These are phyloP conservation scores for Fragum sueziense DNA, from an alignment of 2,888 invertebrate genomes.

Conservation along the genomic window DNA sequence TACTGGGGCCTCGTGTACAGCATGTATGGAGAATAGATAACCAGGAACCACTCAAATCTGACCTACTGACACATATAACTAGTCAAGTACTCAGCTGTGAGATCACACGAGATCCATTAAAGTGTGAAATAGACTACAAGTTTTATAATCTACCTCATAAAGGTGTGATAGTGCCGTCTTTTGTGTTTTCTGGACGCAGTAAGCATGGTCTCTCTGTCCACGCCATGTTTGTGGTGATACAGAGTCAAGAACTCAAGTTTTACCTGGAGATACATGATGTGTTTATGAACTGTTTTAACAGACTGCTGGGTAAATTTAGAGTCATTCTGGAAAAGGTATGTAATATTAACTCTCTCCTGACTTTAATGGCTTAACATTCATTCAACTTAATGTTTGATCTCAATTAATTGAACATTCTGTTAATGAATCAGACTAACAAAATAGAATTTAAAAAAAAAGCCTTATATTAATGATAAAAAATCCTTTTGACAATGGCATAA, in stretches of 20 bases:
- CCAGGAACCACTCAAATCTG: slow-evolving; percentile 47
- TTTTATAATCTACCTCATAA: slow-evolving; percentile 77
- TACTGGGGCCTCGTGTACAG: slow-evolving; percentile 78
- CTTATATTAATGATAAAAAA: no score
- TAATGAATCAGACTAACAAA: no score
- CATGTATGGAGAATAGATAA: slow-evolving; percentile 76
- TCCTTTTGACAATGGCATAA: no score
- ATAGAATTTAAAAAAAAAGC: no score
- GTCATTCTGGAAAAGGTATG: slow-evolving; percentile 76
- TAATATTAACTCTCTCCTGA: no score
- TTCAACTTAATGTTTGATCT: no score
- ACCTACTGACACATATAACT: slow-evolving; percentile 73
- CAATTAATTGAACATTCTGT: no score
- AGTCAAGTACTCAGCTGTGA: slow-evolving; percentile 79
- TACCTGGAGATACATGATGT: slow-evolving; percentile 75
- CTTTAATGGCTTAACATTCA: no score
- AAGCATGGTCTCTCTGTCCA: slow-evolving; percentile 70
- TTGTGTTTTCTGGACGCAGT: slow-evolving; percentile 77
- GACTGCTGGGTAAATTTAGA: slow-evolving; percentile 75
- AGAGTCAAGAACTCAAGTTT: slow-evolving; percentile 65
- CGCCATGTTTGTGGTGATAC: slow-evolving; percentile 75
- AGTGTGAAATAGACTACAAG: slow-evolving; percentile 76
- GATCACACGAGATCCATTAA: slow-evolving; percentile 77
- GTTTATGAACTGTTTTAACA: slow-evolving; percentile 71
- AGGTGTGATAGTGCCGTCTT: slow-evolving; percentile 74